Base-by-base conservation (phyloP, 2,888 invertebrate genomes). In the Nomada fabriciana region DNA sequence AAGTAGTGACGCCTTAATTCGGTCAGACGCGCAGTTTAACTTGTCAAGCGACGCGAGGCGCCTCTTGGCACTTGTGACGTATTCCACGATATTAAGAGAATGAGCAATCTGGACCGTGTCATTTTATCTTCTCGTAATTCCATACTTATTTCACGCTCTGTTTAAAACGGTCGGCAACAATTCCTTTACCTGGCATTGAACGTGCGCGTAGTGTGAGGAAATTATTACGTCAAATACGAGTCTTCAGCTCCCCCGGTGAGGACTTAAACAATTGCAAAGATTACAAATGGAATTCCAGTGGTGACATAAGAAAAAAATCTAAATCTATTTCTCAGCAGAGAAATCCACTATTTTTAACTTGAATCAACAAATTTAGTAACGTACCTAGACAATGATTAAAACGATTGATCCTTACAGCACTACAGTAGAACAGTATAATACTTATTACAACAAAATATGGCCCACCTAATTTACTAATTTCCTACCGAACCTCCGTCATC, bases 1-100 rank as follows among this genome's bases (percentile, higher is more conserved):
- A 86, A 84, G 80, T 86, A 84, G 84, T 82, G 76, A 74, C 75
- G 84, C 73, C 75, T 65, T 73, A 82, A 84, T 82, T 76, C 76
- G 75, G 76, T 86, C 86, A 77, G 82, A 84, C 84, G 71, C 71
- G 83, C 67, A 65, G 74, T 85, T 86, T 65, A 81, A 69, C 53
- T 76, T 59, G 71, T 71, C 83, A 85, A 83, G 81, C 73, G 42
- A 73, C 67, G 70, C 83, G 72, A 75, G 75, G 82, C 75, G 82
- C 82, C 77, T 79, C 77, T 76, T 85, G 82, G 84, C 84, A 82
- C 79, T 82, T 84, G 82, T 82, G 85, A 85, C 84, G 82, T 85
- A 65, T 71, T 65, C 68, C 53, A 79, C 47, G 76, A 85, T 82
- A 82, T 84, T 85, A 85, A 80, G 80, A 76, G 77, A 77, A 78